Evolutionary conservation across 1,140 invertebrate species (phyloP), one percentile per base, ranked within the genome.

Genomic region (Saxidomus purpurata): DNA sequence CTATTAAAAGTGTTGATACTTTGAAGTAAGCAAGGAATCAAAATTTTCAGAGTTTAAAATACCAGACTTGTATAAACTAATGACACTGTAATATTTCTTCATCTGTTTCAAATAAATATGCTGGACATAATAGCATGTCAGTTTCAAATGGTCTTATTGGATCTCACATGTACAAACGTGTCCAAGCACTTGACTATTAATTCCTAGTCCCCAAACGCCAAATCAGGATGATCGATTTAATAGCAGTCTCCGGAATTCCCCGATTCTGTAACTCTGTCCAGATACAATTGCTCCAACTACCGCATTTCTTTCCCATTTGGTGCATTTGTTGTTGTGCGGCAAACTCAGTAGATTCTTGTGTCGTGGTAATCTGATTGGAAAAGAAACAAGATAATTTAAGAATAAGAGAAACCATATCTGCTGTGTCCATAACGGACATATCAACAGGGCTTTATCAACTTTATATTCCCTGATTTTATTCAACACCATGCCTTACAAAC

Each of bases 341-440:
- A 85, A n/a, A 19, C 2, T 11, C 28, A 85, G 36, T 15, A 85
- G 38, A 38, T 85, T 43, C 40, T 43, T 17, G 38, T 85, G 83
- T 49, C 43, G 17, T 74, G 83, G 83, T 43, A 85, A 59, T 67
- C 83, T 85, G n/a, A 85, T 63, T 34, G 83, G 83, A 76, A 74
- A 34, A 85, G 82, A 85, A 84, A 85, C n/a, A 40, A 69, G 47
- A 47, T 15, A 47, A 22, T 38, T 22, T 49, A 67, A 71, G 43
- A 85, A 55, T 19, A 85, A 22, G 13, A 43, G 61, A 87, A 47
- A 79, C 55, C 85, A 67, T 6, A 31, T 34, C 40, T 85, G 61
- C 25, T 69, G 0, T 43, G 61, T 38, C 61, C 61, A 85, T 11
- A 71, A 49, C 9, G 61, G 61, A 85, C 82, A 85, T 25, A 85